Percentiles rank a stretch among this genome's conserved stretches.
These are phyloP conservation scores for Rhabdornis inornatus DNA, from an alignment of 2,113 vertebrate genomes.

Conservation along the genomic window DNA sequence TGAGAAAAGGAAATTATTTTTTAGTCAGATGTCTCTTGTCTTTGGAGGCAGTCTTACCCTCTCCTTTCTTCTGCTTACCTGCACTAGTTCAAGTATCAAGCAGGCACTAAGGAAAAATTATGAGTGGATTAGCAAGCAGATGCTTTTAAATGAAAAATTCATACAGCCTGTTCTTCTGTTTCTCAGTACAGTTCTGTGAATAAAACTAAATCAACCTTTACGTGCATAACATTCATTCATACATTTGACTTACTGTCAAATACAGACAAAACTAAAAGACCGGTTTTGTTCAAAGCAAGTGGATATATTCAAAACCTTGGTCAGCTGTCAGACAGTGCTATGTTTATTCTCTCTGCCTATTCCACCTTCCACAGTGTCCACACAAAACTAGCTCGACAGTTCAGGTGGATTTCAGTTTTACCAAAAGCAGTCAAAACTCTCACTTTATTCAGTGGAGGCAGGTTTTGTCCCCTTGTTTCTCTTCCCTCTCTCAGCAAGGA, in stretches of 20 bases:
- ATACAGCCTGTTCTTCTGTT: neutral
- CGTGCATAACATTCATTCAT: neutral
- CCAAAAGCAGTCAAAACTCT: neutral
- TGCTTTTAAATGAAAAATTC: constrained; percentile 1
- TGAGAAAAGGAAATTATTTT: neutral
- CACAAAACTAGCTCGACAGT: neutral
- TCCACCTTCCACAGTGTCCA: neutral
- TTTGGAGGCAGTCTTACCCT: neutral
- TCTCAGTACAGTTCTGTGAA: neutral
- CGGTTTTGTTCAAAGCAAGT: neutral
- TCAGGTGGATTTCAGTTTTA: neutral
- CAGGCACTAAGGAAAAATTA: constrained; percentile 37
- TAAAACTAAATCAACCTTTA: neutral
- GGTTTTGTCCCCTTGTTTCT: neutral
- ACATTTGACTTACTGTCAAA: neutral
- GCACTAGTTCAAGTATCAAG: neutral
- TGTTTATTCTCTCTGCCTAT: neutral
- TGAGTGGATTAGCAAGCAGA: constrained; percentile 41
- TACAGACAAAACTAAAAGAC: neutral
- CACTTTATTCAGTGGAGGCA: neutral
- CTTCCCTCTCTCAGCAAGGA: neutral
- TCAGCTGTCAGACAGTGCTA: neutral
- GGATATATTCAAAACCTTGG: neutral
- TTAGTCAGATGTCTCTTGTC: neutral
- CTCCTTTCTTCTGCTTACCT: neutral